Evolutionary conservation across 2,888 invertebrate genomes (phyloP).

Genomic region (Carabus problematicus): DNA sequence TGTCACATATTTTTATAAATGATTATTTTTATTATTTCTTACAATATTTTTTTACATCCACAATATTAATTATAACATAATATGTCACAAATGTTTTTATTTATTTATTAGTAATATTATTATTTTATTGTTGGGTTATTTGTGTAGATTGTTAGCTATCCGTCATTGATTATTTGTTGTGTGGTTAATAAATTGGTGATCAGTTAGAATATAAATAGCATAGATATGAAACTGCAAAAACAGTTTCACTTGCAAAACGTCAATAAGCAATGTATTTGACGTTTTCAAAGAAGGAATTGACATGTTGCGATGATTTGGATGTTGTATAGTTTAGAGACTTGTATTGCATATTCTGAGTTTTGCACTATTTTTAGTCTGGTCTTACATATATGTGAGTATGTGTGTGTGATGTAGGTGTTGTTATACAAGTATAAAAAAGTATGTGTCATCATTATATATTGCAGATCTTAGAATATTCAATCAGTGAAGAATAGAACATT

Average conservation of each 20-base stretch:
- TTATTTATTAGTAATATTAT: constrained; percentile 2
- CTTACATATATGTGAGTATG: too few species aligned
- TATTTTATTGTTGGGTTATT: constrained; percentile 11
- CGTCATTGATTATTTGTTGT: neutral
- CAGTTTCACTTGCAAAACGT: too few species aligned
- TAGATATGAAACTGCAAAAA: neutral
- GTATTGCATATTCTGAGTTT: too few species aligned
- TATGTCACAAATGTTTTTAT: neutral
- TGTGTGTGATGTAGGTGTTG: too few species aligned
- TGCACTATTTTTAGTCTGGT: too few species aligned
- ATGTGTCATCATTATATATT: too few species aligned
- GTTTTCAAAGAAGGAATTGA: too few species aligned
- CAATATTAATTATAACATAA: neutral
- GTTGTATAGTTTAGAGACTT: too few species aligned
- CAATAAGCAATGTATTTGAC: too few species aligned
- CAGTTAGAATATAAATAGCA: neutral
- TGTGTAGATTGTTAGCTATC: neutral
- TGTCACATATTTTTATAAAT: neutral
- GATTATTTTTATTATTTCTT: neutral
- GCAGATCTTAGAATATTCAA: too few species aligned
- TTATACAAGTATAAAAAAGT: too few species aligned
- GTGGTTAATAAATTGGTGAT: neutral
- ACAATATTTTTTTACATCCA: neutral
- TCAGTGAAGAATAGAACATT: neutral
- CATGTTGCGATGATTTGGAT: too few species aligned